A percentile compares a stretch with the other conserved stretches of the same genome.
phyloP scores from a whole-genome alignment of 2,888 invertebrate genomes.

The Linnaemya tessellans region DNA sequence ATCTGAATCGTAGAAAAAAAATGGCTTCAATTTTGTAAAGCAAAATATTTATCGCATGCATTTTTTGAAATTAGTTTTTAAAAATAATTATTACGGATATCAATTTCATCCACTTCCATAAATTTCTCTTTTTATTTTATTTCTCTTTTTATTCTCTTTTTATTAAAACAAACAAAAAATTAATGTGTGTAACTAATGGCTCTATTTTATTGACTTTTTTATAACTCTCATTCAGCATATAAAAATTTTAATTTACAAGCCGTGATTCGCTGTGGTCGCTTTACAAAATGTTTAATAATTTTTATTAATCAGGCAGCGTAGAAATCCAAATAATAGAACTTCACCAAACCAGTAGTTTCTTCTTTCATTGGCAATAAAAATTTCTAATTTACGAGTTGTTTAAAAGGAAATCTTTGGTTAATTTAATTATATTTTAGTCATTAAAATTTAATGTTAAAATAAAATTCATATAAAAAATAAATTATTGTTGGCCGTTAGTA shows the following conservation, averaged over 20 bases:
- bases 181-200: not conserved
- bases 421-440: constrained; percentile 7
- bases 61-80: no score
- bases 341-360: not conserved
- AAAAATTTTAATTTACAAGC: not conserved
- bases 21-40: no score
- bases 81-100: no score
- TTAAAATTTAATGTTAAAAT: not conserved
- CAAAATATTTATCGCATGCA: no score
- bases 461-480: not conserved
- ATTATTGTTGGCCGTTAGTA: not conserved
- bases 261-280: constrained; percentile 1
- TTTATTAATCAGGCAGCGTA: not conserved
- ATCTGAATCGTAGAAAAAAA: no score
- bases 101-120: not conserved
- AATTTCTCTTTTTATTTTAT: constrained; percentile 13
- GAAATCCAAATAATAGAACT: not conserved
- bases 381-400: not conserved
- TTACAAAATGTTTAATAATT: not conserved
- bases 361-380: not conserved
- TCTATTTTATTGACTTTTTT: not conserved
- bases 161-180: not conserved
- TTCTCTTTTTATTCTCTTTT: not conserved
- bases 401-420: not conserved
- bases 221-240: not conserved